Evolutionary conservation across 1,140 invertebrate genomes (phyloP).

Genomic region (Leptopilina boulardi): DNA sequence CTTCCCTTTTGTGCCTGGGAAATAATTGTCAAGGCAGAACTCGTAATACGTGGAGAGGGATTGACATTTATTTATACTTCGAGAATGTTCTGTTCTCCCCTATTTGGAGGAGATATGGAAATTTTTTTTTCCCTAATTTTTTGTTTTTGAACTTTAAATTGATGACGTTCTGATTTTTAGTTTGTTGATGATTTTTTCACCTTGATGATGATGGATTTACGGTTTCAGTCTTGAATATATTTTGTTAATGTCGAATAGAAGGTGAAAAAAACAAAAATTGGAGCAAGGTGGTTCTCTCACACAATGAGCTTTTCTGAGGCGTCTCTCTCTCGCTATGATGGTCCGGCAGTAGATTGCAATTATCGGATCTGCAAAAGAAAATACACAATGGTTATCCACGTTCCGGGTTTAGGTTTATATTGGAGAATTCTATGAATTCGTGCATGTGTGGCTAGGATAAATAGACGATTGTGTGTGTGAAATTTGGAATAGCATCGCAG

Average conservation of each 20-base stretch:
- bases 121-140: neutral
- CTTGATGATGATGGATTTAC: neutral
- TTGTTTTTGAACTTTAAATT: too few species aligned
- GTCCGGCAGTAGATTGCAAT: conserved; percentile 22
- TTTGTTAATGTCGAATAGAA: neutral
- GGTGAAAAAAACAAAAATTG: neutral
- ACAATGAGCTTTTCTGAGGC: neutral
- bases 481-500: neutral
- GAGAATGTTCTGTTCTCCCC: neutral
- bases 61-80: neutral
- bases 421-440: conserved; percentile 2
- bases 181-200: neutral
- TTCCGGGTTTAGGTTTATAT: conserved; percentile 10
- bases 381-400: conserved; percentile 34
- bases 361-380: conserved; percentile 47
- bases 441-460: conserved; percentile 11
- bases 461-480: neutral
- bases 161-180: too few species aligned
- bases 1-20: too few species aligned
- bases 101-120: neutral
- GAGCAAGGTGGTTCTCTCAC: neutral
- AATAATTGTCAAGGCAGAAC: neutral
- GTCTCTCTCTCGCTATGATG: neutral
- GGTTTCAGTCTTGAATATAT: neutral
- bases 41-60: neutral